phyloP scores from a whole-genome alignment of 2,113 vertebrate species.

The Ascaphus truei region DNA sequence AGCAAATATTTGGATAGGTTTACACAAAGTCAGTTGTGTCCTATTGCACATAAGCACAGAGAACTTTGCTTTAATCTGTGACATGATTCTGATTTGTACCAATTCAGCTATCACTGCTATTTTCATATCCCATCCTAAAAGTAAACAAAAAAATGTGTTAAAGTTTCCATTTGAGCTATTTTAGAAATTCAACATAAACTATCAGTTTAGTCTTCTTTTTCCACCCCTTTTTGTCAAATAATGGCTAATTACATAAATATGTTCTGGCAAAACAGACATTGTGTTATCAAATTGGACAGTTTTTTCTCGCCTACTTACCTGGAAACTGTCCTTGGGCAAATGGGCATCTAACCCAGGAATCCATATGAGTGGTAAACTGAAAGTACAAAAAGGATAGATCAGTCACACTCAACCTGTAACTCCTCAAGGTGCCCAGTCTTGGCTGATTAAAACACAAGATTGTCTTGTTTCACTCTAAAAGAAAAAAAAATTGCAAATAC shows the following conservation, averaged over 20 bases:
- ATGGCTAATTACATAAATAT: too few relatives aligned
- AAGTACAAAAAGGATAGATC: conserved; percentile 41
- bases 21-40: conserved; percentile 41
- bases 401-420: too few relatives aligned
- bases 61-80: conserved; percentile 47
- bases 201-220: too few relatives aligned
- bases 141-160: conserved; percentile 9
- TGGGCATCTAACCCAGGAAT: conserved; percentile 73
- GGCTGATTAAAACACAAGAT: too few relatives aligned
- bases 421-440: too few relatives aligned
- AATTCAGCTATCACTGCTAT: conserved; percentile 33
- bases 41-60: conserved; percentile 54
- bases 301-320: conserved; percentile 69
- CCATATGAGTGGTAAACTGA: conserved; percentile 64
- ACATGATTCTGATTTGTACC: conserved; percentile 50
- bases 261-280: too few relatives aligned
- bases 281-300: too few relatives aligned
- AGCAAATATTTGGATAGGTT: conserved; percentile 39
- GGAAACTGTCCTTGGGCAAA: conserved; percentile 63
- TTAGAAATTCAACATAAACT: too few relatives aligned
- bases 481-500: too few relatives aligned
- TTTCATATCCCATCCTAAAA: conserved; percentile 59
- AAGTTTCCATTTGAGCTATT: conserved; percentile 20
- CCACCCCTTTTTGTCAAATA: too few relatives aligned
- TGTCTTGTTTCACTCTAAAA: too few relatives aligned